Percentiles rank a stretch among this genome's conserved stretches.
phyloP scores from a whole-genome alignment of 1,140 invertebrate genomes.

The Tetragonula clypearis region DNA sequence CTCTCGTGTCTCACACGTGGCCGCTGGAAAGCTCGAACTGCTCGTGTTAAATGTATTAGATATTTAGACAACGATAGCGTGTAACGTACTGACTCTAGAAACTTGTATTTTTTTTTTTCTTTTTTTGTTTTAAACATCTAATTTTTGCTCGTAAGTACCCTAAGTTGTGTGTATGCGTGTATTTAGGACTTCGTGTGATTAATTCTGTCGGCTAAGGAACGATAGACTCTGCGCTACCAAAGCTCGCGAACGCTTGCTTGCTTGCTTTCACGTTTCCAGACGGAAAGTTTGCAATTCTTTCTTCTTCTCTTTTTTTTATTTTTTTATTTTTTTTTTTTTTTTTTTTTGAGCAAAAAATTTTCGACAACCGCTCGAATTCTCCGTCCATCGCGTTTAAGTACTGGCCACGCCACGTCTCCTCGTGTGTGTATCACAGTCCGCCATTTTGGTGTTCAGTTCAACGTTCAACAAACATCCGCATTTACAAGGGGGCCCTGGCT shows the following conservation, averaged over 20 bases:
- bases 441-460: not conserved
- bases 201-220: constrained; percentile 37
- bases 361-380: constrained; percentile 14
- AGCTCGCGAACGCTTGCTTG: constrained; percentile 33
- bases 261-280: not conserved
- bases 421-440: constrained; percentile 52
- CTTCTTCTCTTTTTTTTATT: no score
- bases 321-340: no score
- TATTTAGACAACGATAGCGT: constrained; percentile 74
- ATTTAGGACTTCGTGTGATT: not conserved
- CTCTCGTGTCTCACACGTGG: not conserved
- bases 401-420: constrained; percentile 48
- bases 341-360: constrained; percentile 37
- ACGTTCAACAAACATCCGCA: not conserved
- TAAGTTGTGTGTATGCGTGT: constrained; percentile 53
- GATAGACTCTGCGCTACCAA: constrained; percentile 39
- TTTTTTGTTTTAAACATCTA: constrained; percentile 62
- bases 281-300: not conserved
- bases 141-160: constrained; percentile 67
- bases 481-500: not conserved
- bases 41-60: constrained; percentile 32
- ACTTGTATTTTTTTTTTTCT: not conserved
- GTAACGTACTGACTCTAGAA: constrained; percentile 58
- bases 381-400: constrained; percentile 51
- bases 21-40: constrained; percentile 42